phyloP scores from a whole-genome alignment of 1,140 invertebrate genomes.

The Hestina assimilis region DNA sequence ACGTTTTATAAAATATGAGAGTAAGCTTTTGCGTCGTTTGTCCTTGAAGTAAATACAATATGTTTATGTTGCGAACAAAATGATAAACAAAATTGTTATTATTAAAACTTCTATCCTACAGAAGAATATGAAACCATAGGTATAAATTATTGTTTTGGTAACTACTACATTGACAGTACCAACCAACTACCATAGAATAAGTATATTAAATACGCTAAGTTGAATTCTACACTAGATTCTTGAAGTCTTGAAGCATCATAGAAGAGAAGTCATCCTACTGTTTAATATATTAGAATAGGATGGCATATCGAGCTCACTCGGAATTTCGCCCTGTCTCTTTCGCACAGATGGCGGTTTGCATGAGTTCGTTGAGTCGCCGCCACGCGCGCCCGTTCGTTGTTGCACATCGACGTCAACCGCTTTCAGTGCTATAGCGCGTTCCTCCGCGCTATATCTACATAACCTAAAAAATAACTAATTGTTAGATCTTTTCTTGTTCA shows the following conservation, averaged over 20 bases:
- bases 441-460: conserved; percentile 71
- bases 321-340: conserved; percentile 44
- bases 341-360: conserved; percentile 43
- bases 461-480: conserved; percentile 69
- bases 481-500: conserved; percentile 53
- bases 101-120: too few relatives aligned
- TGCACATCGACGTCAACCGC: conserved; percentile 75
- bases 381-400: conserved; percentile 69
- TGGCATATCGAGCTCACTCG: conserved; percentile 19
- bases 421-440: conserved; percentile 75
- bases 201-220: too few relatives aligned
- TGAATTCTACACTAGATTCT: too few relatives aligned
- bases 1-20: too few relatives aligned
- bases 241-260: neutral
- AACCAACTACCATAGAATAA: neutral
- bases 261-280: conserved; percentile 6
- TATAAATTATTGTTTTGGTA: neutral
- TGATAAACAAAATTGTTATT: too few relatives aligned
- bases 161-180: neutral
- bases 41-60: neutral
- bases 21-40: too few relatives aligned
- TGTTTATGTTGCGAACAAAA: neutral
- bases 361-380: conserved; percentile 59
- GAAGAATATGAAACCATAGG: neutral
- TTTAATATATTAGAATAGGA: conserved; percentile 21